A percentile compares a stretch with the other conserved stretches of the same genome.
phyloP scores from a whole-genome alignment of 1,140 invertebrate species.

The Euborellia annulipes region DNA sequence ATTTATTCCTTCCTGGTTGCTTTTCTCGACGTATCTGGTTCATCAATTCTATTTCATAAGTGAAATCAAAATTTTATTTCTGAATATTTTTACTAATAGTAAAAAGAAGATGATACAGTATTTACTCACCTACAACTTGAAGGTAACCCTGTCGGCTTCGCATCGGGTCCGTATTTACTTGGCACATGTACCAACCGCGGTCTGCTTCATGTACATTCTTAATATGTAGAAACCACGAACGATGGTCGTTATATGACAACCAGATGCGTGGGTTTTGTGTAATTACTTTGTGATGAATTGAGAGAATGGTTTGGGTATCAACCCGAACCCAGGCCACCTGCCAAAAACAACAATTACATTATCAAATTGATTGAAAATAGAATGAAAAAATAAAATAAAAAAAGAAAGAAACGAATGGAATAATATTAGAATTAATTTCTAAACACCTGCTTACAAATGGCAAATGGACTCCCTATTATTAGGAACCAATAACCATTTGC shows the following conservation, averaged over 20 bases:
- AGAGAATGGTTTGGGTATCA: constrained; percentile 79
- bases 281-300: constrained; percentile 77
- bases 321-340: constrained; percentile 83
- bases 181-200: constrained; percentile 73
- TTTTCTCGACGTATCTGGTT: too few relatives aligned
- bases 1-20: too few relatives aligned
- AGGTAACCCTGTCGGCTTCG: constrained; percentile 65
- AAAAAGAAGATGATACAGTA: background rate
- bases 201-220: constrained; percentile 64
- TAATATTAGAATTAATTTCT: too few relatives aligned
- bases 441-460: too few relatives aligned
- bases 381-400: too few relatives aligned
- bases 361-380: too few relatives aligned
- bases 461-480: constrained; percentile 1
- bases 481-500: too few relatives aligned
- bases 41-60: too few relatives aligned
- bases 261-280: constrained; percentile 75
- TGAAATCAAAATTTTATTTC: too few relatives aligned
- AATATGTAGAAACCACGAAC: constrained; percentile 76
- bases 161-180: constrained; percentile 77
- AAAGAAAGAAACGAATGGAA: too few relatives aligned
- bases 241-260: constrained; percentile 70
- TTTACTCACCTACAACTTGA: constrained; percentile 66
- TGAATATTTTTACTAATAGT: too few relatives aligned
- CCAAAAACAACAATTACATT: constrained; percentile 18